Conservation (phyloP, 2,113 vertebrate genomes). For the Tapirus terrestris region DNA sequence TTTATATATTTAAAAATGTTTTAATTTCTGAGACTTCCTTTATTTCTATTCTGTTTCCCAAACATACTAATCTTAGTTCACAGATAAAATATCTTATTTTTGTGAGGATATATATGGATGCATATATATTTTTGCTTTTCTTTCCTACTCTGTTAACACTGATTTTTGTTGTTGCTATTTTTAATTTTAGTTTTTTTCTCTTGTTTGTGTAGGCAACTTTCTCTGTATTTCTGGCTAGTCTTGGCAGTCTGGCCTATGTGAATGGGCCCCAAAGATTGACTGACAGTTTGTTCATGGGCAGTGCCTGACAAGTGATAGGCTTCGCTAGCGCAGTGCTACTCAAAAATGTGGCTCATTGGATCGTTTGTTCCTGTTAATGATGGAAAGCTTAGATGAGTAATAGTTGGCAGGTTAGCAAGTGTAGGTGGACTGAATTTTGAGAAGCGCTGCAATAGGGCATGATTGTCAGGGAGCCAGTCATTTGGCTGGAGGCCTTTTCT, state of each 20-base stretch:
- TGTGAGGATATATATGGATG: not conserved
- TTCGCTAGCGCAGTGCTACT: not conserved
- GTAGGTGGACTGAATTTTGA: not conserved
- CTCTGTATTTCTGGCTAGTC: not conserved
- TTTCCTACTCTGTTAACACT: not conserved
- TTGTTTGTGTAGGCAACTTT: not conserved
- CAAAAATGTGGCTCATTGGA: not conserved
- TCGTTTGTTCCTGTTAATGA: not conserved
- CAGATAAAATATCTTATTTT: not conserved
- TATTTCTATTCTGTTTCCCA: conserved; percentile 14
- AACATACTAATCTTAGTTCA: not conserved
- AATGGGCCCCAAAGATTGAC: not conserved
- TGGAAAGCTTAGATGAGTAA: not conserved
- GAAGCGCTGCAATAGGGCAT: not conserved
- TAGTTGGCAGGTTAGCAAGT: not conserved
- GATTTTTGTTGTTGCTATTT: not conserved
- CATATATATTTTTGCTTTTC: not conserved
- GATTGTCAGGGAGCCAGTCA: not conserved
- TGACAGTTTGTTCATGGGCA: not conserved
- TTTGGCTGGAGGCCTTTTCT: not conserved
- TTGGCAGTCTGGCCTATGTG: not conserved
- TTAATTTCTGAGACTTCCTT: not conserved
- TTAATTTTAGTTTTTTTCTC: not conserved
- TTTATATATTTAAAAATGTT: not conserved
- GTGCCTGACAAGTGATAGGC: not conserved